Evolutionary conservation across 2,113 vertebrate species (phyloP).

Genomic region (Siphamia tubifer): DNA sequence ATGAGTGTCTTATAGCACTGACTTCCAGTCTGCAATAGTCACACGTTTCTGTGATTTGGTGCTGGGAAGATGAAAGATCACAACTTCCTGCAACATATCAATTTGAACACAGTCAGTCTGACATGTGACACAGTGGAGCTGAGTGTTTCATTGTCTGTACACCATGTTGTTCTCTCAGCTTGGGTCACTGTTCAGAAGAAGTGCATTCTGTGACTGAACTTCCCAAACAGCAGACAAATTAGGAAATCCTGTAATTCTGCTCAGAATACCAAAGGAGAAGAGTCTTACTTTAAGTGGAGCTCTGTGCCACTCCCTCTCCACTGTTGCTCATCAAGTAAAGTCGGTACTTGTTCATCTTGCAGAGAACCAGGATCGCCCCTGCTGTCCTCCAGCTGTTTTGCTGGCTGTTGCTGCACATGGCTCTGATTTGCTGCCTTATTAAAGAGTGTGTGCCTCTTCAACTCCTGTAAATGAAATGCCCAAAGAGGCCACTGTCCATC

Average conservation of each 20-base stretch:
- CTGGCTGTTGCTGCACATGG: conserved; percentile 49
- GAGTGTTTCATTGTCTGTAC: neutral
- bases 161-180: neutral
- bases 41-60: conserved; percentile 10
- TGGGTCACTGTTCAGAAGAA: conserved; percentile 20
- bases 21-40: conserved; percentile 3
- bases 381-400: conserved; percentile 15
- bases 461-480: conserved; percentile 66
- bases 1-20: neutral
- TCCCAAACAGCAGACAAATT: conserved; percentile 6
- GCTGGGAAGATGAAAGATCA: conserved; percentile 35
- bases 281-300: conserved; percentile 63
- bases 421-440: conserved; percentile 61
- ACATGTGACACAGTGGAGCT: conserved; percentile 2
- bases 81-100: conserved; percentile 31
- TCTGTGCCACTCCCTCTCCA: conserved; percentile 28
- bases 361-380: neutral
- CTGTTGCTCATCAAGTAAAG: conserved; percentile 39
- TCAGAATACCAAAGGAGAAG: conserved; percentile 51
- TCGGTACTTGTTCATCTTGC: conserved; percentile 32
- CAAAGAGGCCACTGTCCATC: conserved; percentile 56
- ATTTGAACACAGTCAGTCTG: conserved; percentile 17
- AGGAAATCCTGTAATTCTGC: conserved; percentile 68
- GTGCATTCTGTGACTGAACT: conserved; percentile 34
- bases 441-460: conserved; percentile 45